These are phyloP conservation scores for Listronotus oregonensis DNA, from an alignment of 1,140 invertebrate genomes.

Conservation along the genomic window DNA sequence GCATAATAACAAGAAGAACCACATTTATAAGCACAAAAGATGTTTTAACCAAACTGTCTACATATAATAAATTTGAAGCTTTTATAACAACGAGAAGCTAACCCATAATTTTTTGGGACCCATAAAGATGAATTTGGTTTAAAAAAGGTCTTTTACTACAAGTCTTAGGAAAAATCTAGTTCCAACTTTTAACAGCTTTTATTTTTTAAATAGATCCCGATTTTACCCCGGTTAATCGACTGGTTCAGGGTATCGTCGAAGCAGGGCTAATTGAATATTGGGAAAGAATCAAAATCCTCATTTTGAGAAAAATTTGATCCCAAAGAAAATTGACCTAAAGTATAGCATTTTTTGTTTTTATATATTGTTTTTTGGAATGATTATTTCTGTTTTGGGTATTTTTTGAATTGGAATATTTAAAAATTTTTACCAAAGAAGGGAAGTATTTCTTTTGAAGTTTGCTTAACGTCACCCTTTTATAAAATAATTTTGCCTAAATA, in stretches of 20 bases:
- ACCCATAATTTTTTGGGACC: background rate
- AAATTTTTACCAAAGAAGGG: too few relatives aligned
- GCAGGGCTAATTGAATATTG: background rate
- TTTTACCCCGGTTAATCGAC: background rate
- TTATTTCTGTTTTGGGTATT: too few relatives aligned
- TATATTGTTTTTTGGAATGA: too few relatives aligned
- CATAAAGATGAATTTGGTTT: background rate
- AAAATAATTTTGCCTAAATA: too few relatives aligned
- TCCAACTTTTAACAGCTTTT: background rate
- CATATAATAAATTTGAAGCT: background rate
- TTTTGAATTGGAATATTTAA: too few relatives aligned
- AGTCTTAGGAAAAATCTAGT: background rate
- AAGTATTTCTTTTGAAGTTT: too few relatives aligned
- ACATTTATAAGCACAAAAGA: background rate
- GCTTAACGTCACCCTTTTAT: too few relatives aligned
- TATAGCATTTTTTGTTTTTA: too few relatives aligned
- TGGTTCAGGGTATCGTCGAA: background rate
- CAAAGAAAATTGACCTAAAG: too few relatives aligned
- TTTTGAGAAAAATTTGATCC: too few relatives aligned
- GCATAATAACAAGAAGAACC: background rate
- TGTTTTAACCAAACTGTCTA: background rate
- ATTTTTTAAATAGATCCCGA: background rate
- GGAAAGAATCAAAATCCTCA: background rate
- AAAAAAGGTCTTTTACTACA: constrained; percentile 6
- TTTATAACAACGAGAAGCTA: constrained; percentile 3